Percentiles rank a stretch among this genome's conserved stretches.
phyloP scores from a whole-genome alignment of 2,888 invertebrate genomes.

The Scaptomyza flava region DNA sequence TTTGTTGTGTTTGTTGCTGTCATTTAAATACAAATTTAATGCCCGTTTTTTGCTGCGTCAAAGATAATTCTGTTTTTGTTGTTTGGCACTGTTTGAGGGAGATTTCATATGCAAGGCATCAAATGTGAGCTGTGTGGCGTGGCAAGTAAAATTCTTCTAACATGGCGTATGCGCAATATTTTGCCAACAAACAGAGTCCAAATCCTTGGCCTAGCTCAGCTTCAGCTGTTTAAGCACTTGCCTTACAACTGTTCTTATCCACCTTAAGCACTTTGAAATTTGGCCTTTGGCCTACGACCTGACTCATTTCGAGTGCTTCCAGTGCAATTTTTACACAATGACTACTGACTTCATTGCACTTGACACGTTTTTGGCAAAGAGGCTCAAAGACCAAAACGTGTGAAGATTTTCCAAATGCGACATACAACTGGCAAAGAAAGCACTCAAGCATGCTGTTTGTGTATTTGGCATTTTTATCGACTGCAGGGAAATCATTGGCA shows the following conservation, averaged over 20 bases:
- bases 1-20: constrained; percentile 55
- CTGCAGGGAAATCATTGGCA: constrained; percentile 61
- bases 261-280: constrained; percentile 9
- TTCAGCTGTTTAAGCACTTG: constrained; percentile 18
- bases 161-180: constrained; percentile 52
- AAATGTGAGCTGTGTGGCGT: constrained; percentile 52
- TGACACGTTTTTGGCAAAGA: constrained; percentile 65
- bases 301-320: constrained; percentile 44
- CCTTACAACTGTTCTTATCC: constrained; percentile 15
- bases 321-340: constrained; percentile 35
- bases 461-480: constrained; percentile 64
- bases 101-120: constrained; percentile 56
- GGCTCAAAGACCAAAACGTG: constrained; percentile 29
- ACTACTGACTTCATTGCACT: constrained; percentile 71
- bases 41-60: constrained; percentile 53
- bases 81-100: constrained; percentile 11
- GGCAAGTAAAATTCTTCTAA: constrained; percentile 18
- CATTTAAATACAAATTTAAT: constrained; percentile 56
- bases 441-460: constrained; percentile 17
- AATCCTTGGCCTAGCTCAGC: constrained; percentile 38
- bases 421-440: constrained; percentile 13
- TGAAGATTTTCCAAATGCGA: constrained; percentile 34
- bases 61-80: constrained; percentile 21
- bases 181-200: constrained; percentile 14
- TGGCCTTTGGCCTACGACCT: constrained; percentile 18